A percentile compares a stretch with the other conserved stretches of the same genome.
Evolutionary conservation across 1,140 invertebrate species (phyloP).

Genomic region (Drosophila persimilis): DNA sequence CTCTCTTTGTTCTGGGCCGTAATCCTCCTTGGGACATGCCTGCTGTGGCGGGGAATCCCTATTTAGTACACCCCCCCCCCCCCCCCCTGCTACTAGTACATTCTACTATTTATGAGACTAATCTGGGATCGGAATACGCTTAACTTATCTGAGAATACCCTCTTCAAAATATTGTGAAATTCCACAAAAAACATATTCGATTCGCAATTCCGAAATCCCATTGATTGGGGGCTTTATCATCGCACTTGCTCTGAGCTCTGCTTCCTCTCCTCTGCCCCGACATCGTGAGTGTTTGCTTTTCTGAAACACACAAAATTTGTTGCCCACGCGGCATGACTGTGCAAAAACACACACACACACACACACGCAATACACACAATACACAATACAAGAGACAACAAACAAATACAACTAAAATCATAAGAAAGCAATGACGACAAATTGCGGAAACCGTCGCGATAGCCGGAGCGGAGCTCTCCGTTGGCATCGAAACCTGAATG

Average conservation of each 20-base stretch:
- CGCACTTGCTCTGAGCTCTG: background rate
- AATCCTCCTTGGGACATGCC: too few species aligned
- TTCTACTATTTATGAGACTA: too few species aligned
- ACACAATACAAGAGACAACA: background rate
- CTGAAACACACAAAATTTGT: slow-evolving; percentile 18
- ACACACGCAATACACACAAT: too few species aligned
- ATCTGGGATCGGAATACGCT: too few species aligned
- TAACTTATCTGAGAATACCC: too few species aligned
- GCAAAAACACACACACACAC: slow-evolving; percentile 38
- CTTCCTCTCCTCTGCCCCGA: background rate
- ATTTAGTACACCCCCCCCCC: too few species aligned
- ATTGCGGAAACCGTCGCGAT: slow-evolving; percentile 12
- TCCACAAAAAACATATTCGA: background rate
- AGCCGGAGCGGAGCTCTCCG: background rate
- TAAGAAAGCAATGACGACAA: slow-evolving; percentile 25
- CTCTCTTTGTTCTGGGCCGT: too few species aligned
- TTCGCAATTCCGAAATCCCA: background rate
- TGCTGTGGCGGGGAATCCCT: too few species aligned
- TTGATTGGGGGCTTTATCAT: slow-evolving; percentile 17
- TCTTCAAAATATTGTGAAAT: slow-evolving; percentile 23
- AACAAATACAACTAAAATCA: slow-evolving; percentile 20
- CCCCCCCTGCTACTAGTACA: too few species aligned
- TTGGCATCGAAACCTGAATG: slow-evolving; percentile 39
- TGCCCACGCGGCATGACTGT: slow-evolving; percentile 61
- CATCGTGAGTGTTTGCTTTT: slow-evolving; percentile 19